Conservation (phyloP, 2,113 vertebrate genomes). For the Mixornis gularis region DNA sequence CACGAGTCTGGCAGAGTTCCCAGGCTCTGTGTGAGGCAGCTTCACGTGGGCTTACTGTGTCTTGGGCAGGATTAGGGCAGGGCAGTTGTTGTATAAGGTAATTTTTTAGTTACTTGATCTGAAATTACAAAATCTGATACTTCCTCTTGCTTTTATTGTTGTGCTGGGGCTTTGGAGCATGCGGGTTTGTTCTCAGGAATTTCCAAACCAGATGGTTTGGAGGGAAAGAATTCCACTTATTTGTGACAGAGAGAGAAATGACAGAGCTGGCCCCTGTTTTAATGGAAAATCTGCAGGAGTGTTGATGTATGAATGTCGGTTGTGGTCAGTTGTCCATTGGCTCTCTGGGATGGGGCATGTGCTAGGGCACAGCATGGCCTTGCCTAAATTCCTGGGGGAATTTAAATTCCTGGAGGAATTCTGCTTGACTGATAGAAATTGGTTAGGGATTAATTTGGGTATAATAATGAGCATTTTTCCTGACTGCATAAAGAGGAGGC, state of each 20-base stretch:
- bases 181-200: background rate
- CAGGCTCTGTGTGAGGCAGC: background rate
- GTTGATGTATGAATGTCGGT: background rate
- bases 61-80: background rate
- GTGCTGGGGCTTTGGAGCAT: background rate
- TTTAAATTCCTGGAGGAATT: background rate
- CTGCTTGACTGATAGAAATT: background rate
- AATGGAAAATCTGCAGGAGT: background rate
- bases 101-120: background rate
- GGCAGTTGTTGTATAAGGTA: background rate
- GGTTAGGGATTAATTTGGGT: background rate
- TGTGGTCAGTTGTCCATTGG: background rate
- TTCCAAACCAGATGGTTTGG: background rate
- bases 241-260: background rate
- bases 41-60: background rate
- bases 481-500: background rate
- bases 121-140: background rate
- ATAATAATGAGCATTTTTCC: background rate
- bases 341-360: background rate
- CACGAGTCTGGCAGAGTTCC: background rate
- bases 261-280: background rate
- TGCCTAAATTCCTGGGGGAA: background rate
- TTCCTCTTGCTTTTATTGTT: background rate
- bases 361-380: background rate
- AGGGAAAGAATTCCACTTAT: rapidly evolving